Evolutionary conservation across 2,797 vertebrate species (phyloP).

Genomic region (Iguana delicatissima): DNA sequence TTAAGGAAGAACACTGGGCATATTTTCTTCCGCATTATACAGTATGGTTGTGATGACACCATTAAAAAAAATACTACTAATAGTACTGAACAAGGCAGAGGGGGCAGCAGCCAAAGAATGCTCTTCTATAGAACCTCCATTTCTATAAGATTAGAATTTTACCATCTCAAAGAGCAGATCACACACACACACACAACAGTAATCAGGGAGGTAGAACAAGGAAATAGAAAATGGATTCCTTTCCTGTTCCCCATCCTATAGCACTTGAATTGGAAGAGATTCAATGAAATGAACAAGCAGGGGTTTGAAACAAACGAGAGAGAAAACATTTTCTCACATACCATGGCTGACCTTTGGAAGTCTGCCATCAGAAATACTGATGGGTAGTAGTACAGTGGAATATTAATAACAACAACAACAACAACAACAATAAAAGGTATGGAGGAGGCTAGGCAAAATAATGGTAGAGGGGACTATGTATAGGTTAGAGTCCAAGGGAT

Average conservation of each 20-base stretch:
- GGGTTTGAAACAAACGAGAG: slow-evolving; percentile 23
- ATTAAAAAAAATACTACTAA: not conserved
- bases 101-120: not conserved
- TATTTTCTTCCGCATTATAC: not conserved
- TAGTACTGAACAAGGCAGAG: not conserved
- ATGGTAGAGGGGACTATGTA: not conserved
- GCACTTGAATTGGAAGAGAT: slow-evolving; percentile 12
- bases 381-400: not conserved
- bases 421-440: not conserved
- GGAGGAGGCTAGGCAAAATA: not conserved
- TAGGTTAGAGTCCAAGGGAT: not conserved
- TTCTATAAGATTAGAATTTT: not conserved
- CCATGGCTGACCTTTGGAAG: slow-evolving; percentile 16
- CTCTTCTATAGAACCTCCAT: not conserved
- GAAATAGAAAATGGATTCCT: not conserved
- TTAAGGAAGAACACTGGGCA: not conserved
- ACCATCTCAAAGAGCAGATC: not conserved
- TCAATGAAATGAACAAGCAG: slow-evolving; percentile 16
- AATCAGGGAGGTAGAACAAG: not conserved
- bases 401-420: not conserved
- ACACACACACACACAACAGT: not conserved
- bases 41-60: not conserved
- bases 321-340: slow-evolving; percentile 12
- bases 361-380: slow-evolving; percentile 3
- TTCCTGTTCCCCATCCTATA: not conserved